Evolutionary conservation across 2,888 invertebrate species (phyloP), one percentile per base, ranked within the genome.

Genomic region (Buathra laborator): DNA sequence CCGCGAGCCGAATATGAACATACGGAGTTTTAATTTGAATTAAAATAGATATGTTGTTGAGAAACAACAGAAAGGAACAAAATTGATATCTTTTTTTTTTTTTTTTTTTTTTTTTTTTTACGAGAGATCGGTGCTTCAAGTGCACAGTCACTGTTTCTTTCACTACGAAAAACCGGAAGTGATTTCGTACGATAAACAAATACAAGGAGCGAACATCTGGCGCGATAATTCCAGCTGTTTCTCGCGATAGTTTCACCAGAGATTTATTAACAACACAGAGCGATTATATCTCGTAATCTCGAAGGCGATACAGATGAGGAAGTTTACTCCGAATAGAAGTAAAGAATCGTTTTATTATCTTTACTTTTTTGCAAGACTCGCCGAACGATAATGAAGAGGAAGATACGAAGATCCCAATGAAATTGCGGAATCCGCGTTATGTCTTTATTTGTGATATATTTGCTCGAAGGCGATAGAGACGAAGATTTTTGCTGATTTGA

Each of bases 1-100:
- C 70, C 91, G 89, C 59, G 91, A 88, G 48, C 92, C 89, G 76
- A 92, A 91, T 59, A 91, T 91, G 94, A 94, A 94, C 93, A 93
- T 93, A 12, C 75, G 85, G 68, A 48, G 32, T 19, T 66, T 94
- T 93, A 43, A 10, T n/a, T 19, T 12, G 6, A n/a, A 19, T 6
- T 43, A 10, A 51, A 24, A 68, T 77, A 7, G 16, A 77, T 37
- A 37, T 37, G 5, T 37, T 37, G 37, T 48, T 53, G 14, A 5
- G 32, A 46, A 64, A n/a, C 6, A 32, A 71, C 37, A 7, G 37
- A 46, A 66, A 43, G 12, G 64, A 74, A 56, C 56, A 68, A 43
- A 14, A 32, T 10, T 2, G 14, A 59, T 32, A n/a, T n/a, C n/a
- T 53, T 48, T 48, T 14, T 16, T 48, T 16, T 24, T 43, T 81